Evolutionary conservation across 1,140 invertebrate genomes (phyloP).

Genomic region (Bombus affinis): DNA sequence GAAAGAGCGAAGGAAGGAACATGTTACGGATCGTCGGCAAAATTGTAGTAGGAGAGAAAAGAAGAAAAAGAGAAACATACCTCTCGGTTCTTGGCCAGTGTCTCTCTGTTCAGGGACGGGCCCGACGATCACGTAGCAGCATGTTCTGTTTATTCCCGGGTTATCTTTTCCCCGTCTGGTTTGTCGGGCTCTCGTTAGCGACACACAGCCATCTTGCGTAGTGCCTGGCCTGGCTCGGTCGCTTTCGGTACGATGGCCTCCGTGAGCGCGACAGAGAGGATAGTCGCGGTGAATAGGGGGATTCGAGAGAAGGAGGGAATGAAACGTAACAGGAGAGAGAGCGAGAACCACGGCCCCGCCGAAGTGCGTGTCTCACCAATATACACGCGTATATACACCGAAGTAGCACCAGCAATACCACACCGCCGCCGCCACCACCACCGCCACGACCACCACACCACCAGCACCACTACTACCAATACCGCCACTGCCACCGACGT

Average conservation of each 20-base stretch:
- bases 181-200: constrained; percentile 69
- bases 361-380: constrained; percentile 57
- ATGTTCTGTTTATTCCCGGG: constrained; percentile 73
- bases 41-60: neutral
- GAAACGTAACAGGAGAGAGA: constrained; percentile 36
- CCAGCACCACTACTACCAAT: constrained; percentile 28
- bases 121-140: constrained; percentile 71
- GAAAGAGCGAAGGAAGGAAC: constrained; percentile 11
- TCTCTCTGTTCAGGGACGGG: constrained; percentile 76
- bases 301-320: constrained; percentile 27
- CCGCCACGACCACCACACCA: constrained; percentile 29
- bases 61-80: constrained; percentile 51
- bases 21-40: neutral
- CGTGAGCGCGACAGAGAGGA: constrained; percentile 60
- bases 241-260: constrained; percentile 68
- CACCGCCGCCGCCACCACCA: constrained; percentile 25
- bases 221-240: constrained; percentile 68
- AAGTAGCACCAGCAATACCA: constrained; percentile 55
- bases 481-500: constrained; percentile 52
- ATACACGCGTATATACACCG: constrained; percentile 50
- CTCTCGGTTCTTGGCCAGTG: constrained; percentile 75
- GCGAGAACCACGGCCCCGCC: constrained; percentile 48
- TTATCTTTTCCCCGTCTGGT: constrained; percentile 64
- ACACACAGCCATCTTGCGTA: constrained; percentile 76
- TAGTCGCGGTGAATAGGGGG: constrained; percentile 41